Percentiles rank a stretch among this genome's conserved stretches.
These are phyloP conservation scores for Lysandra bellargus DNA, from an alignment of 2,888 invertebrate species.

Conservation along the genomic window DNA sequence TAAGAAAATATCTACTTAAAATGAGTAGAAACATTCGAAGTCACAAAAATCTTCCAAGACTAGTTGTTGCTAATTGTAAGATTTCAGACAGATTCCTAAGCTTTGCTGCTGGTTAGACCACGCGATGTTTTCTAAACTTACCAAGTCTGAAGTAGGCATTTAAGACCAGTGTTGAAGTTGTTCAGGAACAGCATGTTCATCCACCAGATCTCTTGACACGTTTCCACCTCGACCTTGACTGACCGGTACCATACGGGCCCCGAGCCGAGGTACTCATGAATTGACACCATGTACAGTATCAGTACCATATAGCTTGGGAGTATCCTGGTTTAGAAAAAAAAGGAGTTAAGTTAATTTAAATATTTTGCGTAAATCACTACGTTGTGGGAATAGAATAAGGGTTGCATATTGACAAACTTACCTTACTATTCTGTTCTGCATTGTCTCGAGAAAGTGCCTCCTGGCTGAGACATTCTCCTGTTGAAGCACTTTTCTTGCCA, in stretches of 20 bases:
- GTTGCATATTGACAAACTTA: conserved; percentile 37
- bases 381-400: too few species aligned
- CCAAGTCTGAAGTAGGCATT: conserved; percentile 74
- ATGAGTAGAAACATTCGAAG: too few species aligned
- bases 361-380: too few species aligned
- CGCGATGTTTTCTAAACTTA: conserved; percentile 42
- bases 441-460: conserved; percentile 59
- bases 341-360: neutral
- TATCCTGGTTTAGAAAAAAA: conserved; percentile 49
- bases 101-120: neutral
- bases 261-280: conserved; percentile 62
- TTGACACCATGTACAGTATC: conserved; percentile 66
- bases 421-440: conserved; percentile 70
- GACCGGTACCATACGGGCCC: conserved; percentile 67
- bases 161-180: conserved; percentile 62
- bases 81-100: neutral
- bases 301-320: conserved; percentile 68
- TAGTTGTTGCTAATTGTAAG: neutral
- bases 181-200: conserved; percentile 68
- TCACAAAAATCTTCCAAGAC: neutral
- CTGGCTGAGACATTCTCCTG: conserved; percentile 48
- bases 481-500: conserved; percentile 67
- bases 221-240: conserved; percentile 59
- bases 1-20: too few species aligned
- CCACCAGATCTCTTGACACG: conserved; percentile 70